Evolutionary conservation across 2,888 invertebrate genomes (phyloP).

Genomic region (Ashinkailepas kermadecensis): DNA sequence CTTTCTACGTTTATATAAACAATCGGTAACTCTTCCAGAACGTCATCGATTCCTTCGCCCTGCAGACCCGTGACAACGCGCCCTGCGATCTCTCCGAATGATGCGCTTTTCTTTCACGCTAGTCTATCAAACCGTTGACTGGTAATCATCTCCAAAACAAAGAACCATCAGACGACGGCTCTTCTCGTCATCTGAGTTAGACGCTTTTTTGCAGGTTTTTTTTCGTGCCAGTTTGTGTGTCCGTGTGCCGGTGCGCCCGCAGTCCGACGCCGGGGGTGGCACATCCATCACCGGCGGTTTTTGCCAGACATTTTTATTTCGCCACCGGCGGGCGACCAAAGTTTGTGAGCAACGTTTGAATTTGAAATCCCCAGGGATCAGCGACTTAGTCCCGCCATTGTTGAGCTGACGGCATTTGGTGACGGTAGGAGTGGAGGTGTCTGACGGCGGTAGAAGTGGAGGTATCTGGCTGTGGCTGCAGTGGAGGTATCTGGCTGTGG

Average conservation of each 20-base stretch:
- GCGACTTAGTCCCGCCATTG: background rate
- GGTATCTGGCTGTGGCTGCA: too few species aligned
- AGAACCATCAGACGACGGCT: background rate
- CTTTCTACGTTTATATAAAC: too few species aligned
- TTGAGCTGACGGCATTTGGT: background rate
- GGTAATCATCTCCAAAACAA: constrained; percentile 4
- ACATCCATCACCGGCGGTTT: constrained; percentile 4
- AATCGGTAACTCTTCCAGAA: too few species aligned
- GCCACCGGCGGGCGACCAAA: background rate
- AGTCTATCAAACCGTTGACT: constrained; percentile 2
- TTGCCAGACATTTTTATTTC: constrained; percentile 10
- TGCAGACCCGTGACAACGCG: too few species aligned
- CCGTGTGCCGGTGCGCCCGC: background rate
- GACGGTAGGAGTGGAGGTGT: background rate
- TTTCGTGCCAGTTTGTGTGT: background rate
- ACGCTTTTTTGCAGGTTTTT: background rate
- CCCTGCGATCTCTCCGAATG: too few species aligned
- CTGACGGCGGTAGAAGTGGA: too few species aligned
- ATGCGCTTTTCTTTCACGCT: too few species aligned
- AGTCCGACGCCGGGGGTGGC: background rate
- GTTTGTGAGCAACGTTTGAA: constrained; percentile 1
- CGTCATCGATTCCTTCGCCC: too few species aligned
- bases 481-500: too few species aligned
- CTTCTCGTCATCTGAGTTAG: background rate
- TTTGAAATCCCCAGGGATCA: constrained; percentile 3